These are phyloP conservation scores for Columba guinea DNA, from an alignment of 2,797 vertebrate species.

Conservation along the genomic window DNA sequence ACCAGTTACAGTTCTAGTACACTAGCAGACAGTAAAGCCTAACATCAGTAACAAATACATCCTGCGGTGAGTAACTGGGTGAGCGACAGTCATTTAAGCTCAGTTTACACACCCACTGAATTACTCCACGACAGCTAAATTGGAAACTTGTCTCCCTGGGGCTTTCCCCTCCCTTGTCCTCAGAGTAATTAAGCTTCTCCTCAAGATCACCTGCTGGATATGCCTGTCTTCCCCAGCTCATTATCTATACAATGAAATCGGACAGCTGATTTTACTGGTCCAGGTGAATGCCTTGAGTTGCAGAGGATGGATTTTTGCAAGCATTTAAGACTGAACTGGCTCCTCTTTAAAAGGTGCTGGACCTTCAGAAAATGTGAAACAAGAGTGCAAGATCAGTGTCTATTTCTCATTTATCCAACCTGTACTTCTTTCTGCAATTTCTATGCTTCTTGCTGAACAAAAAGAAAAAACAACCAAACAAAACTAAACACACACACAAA, in stretches of 20 bases:
- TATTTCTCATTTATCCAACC: background rate
- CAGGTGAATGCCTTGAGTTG: background rate
- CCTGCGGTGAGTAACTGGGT: background rate
- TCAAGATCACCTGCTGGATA: background rate
- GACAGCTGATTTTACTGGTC: background rate
- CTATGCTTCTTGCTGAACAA: background rate
- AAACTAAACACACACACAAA: too few relatives aligned
- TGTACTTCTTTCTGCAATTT: background rate
- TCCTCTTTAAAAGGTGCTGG: background rate
- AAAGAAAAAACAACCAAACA: background rate
- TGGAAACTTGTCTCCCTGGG: background rate
- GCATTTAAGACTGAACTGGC: background rate
- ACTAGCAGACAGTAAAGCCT: background rate
- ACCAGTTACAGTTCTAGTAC: background rate
- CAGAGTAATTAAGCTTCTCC: background rate
- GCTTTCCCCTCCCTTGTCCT: background rate
- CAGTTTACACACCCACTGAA: accelerated
- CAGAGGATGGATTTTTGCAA: background rate
- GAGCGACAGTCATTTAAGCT: background rate
- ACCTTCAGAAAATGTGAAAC: background rate
- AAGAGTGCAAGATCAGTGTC: background rate
- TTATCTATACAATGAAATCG: background rate
- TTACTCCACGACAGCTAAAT: background rate
- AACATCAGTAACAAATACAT: background rate
- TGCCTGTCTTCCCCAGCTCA: background rate